Base-by-base conservation (phyloP, 2,888 invertebrate species). In the Therioaphis trifolii region DNA sequence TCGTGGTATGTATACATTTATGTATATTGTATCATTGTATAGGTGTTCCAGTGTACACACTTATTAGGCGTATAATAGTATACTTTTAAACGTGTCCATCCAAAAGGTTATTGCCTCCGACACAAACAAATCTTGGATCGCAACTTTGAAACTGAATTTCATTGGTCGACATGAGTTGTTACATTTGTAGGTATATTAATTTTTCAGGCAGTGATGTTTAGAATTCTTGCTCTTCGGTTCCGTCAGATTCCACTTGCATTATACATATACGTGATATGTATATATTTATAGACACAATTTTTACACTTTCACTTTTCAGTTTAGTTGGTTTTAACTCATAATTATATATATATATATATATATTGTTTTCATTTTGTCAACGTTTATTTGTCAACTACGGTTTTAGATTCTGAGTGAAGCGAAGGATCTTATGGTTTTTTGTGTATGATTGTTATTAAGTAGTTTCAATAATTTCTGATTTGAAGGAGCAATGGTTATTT, bases 231-330 rank as follows among this genome's bases (percentile, higher is more conserved):
- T 66, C 35, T 77, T 66, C 29, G 63, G 49, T 76, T 29, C 46
- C n/a, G 11, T 14, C 9, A 29, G 46, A 76, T 61, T 76, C 75
- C 46, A 74, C 24, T 11, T 9, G 18, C 21, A 63, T 35, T 9
- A n/a, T 21, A n/a, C n/a, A 21, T 63, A 29, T 27, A 15, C 29
- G 5, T n/a, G 14, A 12, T 27, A 61, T 61, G n/a, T 9, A 21
- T 21, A 43, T 27, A 71, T 18, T 9, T n/a, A 29, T 29, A 35
- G n/a, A n/a, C n/a, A n/a, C n/a, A n/a, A n/a, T n/a, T 27, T 61
- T 24, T 66, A 71, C 7, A 82, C 82, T 72, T 82, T 82, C 72
- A 82, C 72, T 82, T 82, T 74, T 82, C n/a, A 49, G 35, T 52
- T 12, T 49, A 82, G 12, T 63, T 72, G 35, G 1, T 61, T 18